These are phyloP conservation scores for Hydropsyche betteni DNA, from an alignment of 2,888 invertebrate species.

Conservation along the genomic window DNA sequence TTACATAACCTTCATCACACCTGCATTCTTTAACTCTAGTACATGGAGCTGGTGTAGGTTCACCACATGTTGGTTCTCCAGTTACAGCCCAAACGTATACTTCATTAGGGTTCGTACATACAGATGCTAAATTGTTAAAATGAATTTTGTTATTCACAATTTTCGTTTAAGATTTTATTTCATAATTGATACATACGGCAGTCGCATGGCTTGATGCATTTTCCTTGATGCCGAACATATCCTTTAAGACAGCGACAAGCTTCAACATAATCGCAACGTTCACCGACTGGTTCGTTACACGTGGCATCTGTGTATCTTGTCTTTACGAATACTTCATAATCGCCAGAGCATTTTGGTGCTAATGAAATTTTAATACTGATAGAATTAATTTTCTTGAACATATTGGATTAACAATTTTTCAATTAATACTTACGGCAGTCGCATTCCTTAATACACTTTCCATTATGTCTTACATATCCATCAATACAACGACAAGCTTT, in stretches of 20 bases:
- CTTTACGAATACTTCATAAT: background rate
- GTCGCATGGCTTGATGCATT: background rate
- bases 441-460: conserved; percentile 27
- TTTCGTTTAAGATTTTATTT: background rate
- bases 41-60: background rate
- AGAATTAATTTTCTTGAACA: no score
- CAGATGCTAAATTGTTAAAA: background rate
- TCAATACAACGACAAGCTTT: conserved; percentile 9
- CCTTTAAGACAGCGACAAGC: background rate
- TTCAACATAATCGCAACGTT: background rate
- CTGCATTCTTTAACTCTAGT: conserved; percentile 3
- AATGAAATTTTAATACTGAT: no score
- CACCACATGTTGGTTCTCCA: conserved; percentile 14
- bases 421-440: conserved; percentile 27
- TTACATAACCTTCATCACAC: conserved; percentile 4
- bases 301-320: background rate
- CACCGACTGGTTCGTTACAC: background rate
- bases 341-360: conserved; percentile 15
- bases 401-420: background rate
- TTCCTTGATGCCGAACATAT: background rate
- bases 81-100: background rate
- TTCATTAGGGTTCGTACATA: conserved; percentile 24
- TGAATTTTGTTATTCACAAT: background rate
- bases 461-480: conserved; percentile 21
- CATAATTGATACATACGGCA: background rate